Conservation (phyloP, 2,113 vertebrate species). For the Cryptomyrus ogoouensis region DNA sequence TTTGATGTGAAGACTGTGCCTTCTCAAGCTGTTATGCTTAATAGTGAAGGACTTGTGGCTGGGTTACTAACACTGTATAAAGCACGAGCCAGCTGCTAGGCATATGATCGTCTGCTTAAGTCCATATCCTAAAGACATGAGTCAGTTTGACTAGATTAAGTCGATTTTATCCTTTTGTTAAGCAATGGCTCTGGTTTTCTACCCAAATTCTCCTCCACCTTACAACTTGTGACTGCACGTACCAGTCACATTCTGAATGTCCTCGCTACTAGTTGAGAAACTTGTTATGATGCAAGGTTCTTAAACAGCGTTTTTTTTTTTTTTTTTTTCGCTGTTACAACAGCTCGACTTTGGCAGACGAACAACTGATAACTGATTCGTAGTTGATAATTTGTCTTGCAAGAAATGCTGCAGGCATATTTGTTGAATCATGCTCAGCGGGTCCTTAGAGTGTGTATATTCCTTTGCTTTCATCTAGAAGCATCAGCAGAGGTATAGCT, state of each 20-base stretch:
- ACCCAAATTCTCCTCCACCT: background rate
- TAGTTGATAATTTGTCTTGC: constrained; percentile 1
- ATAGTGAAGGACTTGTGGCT: background rate
- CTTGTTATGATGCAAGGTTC: background rate
- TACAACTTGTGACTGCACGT: background rate
- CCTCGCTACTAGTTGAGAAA: constrained; percentile 6
- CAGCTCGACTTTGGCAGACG: background rate
- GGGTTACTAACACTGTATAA: background rate
- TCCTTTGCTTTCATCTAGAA: background rate
- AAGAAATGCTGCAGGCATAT: background rate
- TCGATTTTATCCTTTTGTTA: constrained; percentile 11
- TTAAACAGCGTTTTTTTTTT: background rate
- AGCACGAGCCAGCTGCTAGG: background rate
- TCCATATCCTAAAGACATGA: background rate
- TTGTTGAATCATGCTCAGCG: background rate
- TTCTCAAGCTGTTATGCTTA: background rate
- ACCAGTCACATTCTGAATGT: background rate
- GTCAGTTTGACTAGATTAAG: background rate
- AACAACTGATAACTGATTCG: background rate
- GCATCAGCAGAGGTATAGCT: background rate
- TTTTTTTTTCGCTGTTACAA: background rate
- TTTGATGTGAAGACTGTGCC: background rate
- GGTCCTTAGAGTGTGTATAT: background rate
- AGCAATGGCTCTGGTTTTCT: background rate
- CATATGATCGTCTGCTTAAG: background rate